Conservation (phyloP, 1,140 invertebrate genomes). For the Drosophila arizonae region DNA sequence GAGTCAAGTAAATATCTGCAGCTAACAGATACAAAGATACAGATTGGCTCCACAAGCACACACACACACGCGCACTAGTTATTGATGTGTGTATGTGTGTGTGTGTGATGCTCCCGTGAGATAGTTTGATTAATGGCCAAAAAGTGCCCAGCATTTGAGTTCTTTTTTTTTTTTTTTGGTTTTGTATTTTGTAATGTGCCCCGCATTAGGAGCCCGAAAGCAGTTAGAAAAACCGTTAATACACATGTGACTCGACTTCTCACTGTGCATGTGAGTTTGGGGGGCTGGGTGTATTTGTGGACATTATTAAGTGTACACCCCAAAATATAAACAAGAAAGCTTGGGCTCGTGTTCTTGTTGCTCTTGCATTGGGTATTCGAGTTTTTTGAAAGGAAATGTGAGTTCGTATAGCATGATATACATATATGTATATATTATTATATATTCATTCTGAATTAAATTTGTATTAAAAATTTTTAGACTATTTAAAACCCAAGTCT, state of each 20-base stretch:
- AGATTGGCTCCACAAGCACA: slow-evolving; percentile 36
- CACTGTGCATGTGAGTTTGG: background rate
- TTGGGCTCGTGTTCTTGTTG: slow-evolving; percentile 8
- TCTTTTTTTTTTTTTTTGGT: slow-evolving; percentile 36
- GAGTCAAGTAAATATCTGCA: slow-evolving; percentile 72
- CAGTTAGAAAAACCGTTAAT: slow-evolving; percentile 62
- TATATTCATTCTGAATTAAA: no score
- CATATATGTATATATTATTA: no score
- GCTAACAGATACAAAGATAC: slow-evolving; percentile 60
- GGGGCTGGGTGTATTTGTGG: slow-evolving; percentile 27
- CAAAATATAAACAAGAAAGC: slow-evolving; percentile 63
- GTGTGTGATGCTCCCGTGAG: slow-evolving; percentile 72
- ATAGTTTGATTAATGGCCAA: slow-evolving; percentile 79
- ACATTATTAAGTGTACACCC: slow-evolving; percentile 68
- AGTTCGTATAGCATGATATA: background rate
- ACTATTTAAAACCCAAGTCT: no score
- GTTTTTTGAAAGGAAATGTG: background rate
- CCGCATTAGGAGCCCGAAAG: slow-evolving; percentile 19
- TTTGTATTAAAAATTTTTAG: no score
- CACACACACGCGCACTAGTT: slow-evolving; percentile 39
- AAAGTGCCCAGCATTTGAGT: slow-evolving; percentile 51
- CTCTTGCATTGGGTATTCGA: background rate
- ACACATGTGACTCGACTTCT: slow-evolving; percentile 45
- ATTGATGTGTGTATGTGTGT: slow-evolving; percentile 31
- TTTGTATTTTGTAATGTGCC: slow-evolving; percentile 50